Percentiles rank a stretch among this genome's conserved stretches.
Evolutionary conservation across 2,113 vertebrate species (phyloP).

Genomic region (Cisticola juncidis): DNA sequence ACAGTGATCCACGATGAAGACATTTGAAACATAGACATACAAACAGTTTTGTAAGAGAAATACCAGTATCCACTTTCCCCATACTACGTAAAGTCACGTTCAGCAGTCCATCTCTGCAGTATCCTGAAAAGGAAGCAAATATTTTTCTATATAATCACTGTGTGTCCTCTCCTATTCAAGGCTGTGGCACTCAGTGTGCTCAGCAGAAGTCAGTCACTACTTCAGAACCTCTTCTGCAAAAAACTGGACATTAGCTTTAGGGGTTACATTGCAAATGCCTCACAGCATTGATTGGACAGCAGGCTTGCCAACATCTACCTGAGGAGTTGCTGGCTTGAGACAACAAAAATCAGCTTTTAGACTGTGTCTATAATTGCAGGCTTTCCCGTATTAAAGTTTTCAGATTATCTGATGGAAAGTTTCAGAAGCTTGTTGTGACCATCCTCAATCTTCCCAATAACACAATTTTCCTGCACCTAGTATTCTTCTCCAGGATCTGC

Average conservation of each 20-base stretch:
- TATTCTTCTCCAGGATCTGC: neutral
- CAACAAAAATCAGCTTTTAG: neutral
- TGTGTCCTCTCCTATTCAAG: neutral
- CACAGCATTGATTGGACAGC: neutral
- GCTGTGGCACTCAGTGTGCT: neutral
- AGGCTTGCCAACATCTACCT: neutral
- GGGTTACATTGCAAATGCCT: neutral
- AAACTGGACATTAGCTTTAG: neutral
- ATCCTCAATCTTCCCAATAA: neutral
- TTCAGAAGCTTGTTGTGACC: neutral
- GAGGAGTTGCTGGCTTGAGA: neutral
- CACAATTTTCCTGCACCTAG: neutral
- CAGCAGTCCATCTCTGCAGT: neutral
- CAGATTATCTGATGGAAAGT: neutral
- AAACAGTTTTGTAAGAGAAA: neutral
- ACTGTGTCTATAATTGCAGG: neutral
- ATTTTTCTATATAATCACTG: neutral
- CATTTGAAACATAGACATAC: neutral
- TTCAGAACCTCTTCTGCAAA: neutral
- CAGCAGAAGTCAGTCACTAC: neutral
- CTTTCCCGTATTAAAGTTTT: neutral
- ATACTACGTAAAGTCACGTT: fast-evolving
- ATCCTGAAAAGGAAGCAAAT: neutral
- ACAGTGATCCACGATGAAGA: neutral
- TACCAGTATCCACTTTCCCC: neutral